phyloP scores from a whole-genome alignment of 2,113 vertebrate species.

The Alosa alosa region DNA sequence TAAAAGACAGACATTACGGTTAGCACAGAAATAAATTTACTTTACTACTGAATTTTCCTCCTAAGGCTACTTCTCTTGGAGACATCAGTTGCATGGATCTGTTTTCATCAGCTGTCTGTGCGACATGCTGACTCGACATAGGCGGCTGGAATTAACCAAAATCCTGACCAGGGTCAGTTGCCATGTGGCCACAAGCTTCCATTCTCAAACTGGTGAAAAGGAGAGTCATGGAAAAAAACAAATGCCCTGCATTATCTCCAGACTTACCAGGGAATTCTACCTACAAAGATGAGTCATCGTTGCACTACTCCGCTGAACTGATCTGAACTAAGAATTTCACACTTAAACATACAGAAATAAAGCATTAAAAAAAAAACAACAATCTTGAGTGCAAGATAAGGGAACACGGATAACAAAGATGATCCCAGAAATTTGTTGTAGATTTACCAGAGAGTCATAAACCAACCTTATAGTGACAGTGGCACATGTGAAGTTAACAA shows the following conservation, averaged over 20 bases:
- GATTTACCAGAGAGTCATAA: no score
- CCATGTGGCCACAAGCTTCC: conserved; percentile 87
- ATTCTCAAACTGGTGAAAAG: conserved; percentile 74
- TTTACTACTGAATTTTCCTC: neutral
- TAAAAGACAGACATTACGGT: no score
- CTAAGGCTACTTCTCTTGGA: conserved; percentile 50
- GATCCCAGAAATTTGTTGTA: no score
- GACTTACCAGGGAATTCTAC: conserved; percentile 96
- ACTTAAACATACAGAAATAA: no score
- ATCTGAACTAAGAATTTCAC: neutral
- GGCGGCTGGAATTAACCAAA: conserved; percentile 83
- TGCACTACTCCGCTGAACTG: neutral
- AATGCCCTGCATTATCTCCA: conserved; percentile 92
- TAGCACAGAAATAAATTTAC: neutral
- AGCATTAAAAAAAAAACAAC: no score
- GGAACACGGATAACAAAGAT: no score
- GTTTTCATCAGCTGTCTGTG: conserved; percentile 64
- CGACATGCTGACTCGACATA: conserved; percentile 73
- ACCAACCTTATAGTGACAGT: no score
- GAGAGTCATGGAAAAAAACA: conserved; percentile 89
- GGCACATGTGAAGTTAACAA: no score
- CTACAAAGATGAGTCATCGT: conserved; percentile 56
- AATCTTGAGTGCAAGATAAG: no score
- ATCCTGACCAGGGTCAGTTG: conserved; percentile 91
- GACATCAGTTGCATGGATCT: conserved; percentile 43